These are phyloP conservation scores for Promerops cafer DNA, from an alignment of 2,113 vertebrate genomes.

Conservation along the genomic window DNA sequence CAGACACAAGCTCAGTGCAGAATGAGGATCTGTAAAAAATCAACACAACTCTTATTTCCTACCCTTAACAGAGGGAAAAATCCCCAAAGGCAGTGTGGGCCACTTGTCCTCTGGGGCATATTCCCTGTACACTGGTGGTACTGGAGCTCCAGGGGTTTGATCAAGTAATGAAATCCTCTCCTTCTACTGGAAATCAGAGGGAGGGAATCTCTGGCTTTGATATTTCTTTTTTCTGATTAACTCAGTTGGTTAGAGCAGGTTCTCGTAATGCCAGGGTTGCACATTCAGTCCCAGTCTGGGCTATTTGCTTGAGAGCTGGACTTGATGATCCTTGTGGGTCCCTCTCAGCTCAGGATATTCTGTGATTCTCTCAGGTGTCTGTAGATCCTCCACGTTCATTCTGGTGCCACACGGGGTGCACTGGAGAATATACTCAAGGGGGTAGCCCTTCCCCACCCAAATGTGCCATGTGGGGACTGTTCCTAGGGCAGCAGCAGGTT, in stretches of 20 bases:
- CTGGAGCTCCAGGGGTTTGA: neutral
- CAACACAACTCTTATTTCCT: neutral
- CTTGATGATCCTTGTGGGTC: neutral
- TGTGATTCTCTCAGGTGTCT: neutral
- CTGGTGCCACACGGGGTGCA: neutral
- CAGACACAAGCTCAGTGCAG: neutral
- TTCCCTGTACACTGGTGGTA: neutral
- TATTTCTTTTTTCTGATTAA: neutral
- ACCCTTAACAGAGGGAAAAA: neutral
- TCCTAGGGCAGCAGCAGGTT: neutral
- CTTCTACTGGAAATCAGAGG: neutral
- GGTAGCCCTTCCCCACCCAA: conserved; percentile 29
- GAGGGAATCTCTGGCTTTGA: neutral
- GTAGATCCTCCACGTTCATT: neutral
- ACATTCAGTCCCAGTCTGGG: neutral
- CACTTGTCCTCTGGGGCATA: neutral
- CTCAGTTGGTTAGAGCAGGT: neutral
- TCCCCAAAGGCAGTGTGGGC: neutral
- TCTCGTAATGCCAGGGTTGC: accelerated
- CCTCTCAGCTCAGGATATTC: neutral
- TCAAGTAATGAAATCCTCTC: neutral
- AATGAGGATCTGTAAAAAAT: neutral
- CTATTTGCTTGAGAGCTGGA: neutral
- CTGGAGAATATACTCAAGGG: conserved; percentile 28
- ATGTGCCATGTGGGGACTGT: neutral